Evolutionary conservation across 2,797 vertebrate species (phyloP).

Genomic region (Hydrocynus forskahlii): DNA sequence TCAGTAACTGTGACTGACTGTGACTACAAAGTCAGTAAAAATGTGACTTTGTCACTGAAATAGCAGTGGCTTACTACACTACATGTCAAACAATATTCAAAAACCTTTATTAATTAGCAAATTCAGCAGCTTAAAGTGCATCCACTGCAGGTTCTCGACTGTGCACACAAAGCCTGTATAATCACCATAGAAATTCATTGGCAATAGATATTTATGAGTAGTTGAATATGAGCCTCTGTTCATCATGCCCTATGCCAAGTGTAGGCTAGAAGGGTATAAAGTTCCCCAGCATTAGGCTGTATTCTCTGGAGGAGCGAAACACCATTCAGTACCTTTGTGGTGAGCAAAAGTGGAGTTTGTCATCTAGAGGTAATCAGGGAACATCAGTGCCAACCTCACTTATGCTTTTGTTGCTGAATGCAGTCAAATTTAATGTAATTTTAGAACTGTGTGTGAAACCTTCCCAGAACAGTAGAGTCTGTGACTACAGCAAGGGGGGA

Average conservation of each 20-base stretch:
- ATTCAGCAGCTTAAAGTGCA: neutral
- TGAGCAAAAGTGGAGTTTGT: neutral
- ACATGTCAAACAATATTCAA: neutral
- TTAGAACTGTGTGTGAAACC: neutral
- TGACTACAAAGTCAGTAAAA: conserved; percentile 13
- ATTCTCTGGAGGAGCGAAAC: neutral
- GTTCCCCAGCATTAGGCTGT: neutral
- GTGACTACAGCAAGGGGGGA: neutral
- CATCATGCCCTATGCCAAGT: neutral
- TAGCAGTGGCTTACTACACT: neutral
- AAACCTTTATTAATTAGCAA: neutral
- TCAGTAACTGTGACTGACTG: neutral
- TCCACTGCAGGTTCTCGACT: neutral
- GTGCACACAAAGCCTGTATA: neutral
- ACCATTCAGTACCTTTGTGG: neutral
- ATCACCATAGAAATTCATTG: neutral
- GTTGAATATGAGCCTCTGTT: neutral
- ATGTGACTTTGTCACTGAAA: neutral
- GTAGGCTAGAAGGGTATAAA: neutral
- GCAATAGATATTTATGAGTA: neutral
- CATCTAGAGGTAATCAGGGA: neutral
- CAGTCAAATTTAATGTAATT: neutral
- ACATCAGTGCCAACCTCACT: neutral
- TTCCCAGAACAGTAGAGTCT: neutral
- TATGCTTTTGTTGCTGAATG: neutral